Evolutionary conservation across 2,888 invertebrate species (phyloP).

Genomic region (Drosophila lutescens): DNA sequence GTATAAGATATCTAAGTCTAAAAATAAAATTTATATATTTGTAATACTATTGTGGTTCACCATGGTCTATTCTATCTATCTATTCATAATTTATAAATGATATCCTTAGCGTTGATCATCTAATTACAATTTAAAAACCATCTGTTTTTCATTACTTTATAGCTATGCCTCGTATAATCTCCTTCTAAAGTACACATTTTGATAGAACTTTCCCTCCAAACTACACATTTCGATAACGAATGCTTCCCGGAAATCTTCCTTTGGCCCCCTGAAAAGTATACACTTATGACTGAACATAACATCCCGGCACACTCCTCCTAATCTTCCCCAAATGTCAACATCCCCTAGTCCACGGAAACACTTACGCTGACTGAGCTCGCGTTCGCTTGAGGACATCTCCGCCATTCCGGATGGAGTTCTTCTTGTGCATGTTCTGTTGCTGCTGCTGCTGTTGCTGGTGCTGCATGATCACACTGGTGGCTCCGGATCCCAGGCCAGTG

Average conservation of each 20-base stretch:
- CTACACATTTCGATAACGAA: conserved; percentile 7
- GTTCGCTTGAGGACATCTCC: conserved; percentile 88
- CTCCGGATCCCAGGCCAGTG: conserved; percentile 67
- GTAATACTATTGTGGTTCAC: too few species aligned
- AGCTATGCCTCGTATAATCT: neutral
- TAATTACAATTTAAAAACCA: conserved; percentile 1
- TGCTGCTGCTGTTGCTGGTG: conserved; percentile 61
- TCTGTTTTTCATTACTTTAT: conserved; percentile 13
- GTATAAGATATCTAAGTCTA: neutral
- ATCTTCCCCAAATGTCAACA: neutral
- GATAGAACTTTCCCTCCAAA: conserved; percentile 2
- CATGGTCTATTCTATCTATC: neutral
- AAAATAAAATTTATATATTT: neutral
- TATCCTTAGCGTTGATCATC: neutral
- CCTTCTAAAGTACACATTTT: neutral
- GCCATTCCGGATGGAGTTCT: conserved; percentile 87
- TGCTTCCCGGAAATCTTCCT: conserved; percentile 12
- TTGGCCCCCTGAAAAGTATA: neutral
- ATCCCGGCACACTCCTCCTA: neutral
- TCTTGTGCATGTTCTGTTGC: conserved; percentile 86
- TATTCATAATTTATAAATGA: too few species aligned
- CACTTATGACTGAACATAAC: neutral
- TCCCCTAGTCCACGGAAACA: conserved; percentile 52
- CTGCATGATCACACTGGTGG: conserved; percentile 47
- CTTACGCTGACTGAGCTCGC: conserved; percentile 89